Conservation (phyloP, 2,888 invertebrate species). For the Eupithecia dodoneata region DNA sequence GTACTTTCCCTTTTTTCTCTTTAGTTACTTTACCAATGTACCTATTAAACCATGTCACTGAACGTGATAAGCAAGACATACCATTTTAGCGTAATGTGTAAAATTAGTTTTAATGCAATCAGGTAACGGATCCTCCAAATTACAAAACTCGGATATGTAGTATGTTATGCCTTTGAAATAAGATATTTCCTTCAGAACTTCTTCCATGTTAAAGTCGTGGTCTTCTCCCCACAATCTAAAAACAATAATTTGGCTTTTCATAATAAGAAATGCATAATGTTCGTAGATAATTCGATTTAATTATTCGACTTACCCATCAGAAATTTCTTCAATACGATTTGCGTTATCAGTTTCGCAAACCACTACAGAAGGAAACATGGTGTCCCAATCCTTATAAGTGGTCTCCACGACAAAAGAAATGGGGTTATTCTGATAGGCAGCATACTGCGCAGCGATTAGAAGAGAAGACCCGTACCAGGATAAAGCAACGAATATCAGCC, state of each 20-base stretch:
- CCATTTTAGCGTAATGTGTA: slow-evolving; percentile 84
- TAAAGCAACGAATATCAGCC: slow-evolving; percentile 84
- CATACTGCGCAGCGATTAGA: slow-evolving; percentile 84
- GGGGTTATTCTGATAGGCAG: slow-evolving; percentile 88
- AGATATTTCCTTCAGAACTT: slow-evolving; percentile 88
- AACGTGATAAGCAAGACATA: slow-evolving; percentile 51
- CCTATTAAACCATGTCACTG: background rate
- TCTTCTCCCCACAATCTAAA: slow-evolving; percentile 86
- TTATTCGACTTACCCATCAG: slow-evolving; percentile 82
- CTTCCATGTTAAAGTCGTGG: slow-evolving; percentile 89
- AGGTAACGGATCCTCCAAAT: slow-evolving; percentile 76
- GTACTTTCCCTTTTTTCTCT: background rate
- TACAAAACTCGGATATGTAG: slow-evolving; percentile 87
- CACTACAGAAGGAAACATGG: slow-evolving; percentile 88
- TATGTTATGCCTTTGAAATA: slow-evolving; percentile 89
- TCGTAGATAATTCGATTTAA: background rate
- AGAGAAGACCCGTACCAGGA: slow-evolving; percentile 86
- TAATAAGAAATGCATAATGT: background rate
- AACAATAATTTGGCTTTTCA: background rate
- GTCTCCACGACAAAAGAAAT: slow-evolving; percentile 92
- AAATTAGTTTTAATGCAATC: slow-evolving; percentile 86
- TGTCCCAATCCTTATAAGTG: slow-evolving; percentile 89
- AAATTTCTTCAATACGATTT: slow-evolving; percentile 85
- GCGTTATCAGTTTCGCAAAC: slow-evolving; percentile 89
- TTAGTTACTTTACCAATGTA: background rate